Base-by-base conservation (phyloP, 2,888 invertebrate species). In the Plagiodera versicolora region DNA sequence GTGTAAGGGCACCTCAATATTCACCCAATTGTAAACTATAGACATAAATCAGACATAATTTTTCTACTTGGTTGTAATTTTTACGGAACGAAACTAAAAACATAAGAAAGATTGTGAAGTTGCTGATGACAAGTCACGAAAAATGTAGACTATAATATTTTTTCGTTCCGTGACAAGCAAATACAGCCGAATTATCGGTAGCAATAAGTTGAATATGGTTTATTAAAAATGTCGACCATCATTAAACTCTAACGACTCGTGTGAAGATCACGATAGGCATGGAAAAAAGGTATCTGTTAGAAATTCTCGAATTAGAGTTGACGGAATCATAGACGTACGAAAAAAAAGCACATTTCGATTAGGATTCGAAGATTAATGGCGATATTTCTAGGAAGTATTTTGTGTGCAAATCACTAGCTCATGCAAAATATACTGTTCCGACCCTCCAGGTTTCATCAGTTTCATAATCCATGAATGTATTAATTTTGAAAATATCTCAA, bases 151-250 rank as follows among this genome's bases (percentile, higher is more conserved):
- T 14, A 61, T 56, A 56, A 60, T 51, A 51, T 51, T 52, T 56
- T 60, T 56, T 48, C 32, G 48, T 53, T 53, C 35, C 16, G 49
- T 48, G 48, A 30, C 19, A 56, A 48, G 30, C 14, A 39, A 2
- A 11, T 39, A 32, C 11, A 39, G 14, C n/a, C 17, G 28, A 11
- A 30, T 24, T n/a, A 50, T 52, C 48, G 54, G 45, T 52, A 48
- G 47, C 39, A 44, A 24, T 57, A 44, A 58, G 4, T 4, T 8
- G 39, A 14, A 39, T 30, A 32, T 51, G 30, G 44, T 56, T 61
- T 62, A 64, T 66, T 63, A 63, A 67, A 62, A 55, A 64, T 59
- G 59, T 59, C 53, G 60, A 35, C 45, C 30, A 58, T 65, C 63
- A 64, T 67, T 64, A 65, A 53, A 45, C 50, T 63, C 65, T 65